Percentiles rank a stretch among this genome's conserved stretches.
These are phyloP conservation scores for Bolborhynchus lineola DNA, from an alignment of 2,113 vertebrate genomes.

Conservation along the genomic window DNA sequence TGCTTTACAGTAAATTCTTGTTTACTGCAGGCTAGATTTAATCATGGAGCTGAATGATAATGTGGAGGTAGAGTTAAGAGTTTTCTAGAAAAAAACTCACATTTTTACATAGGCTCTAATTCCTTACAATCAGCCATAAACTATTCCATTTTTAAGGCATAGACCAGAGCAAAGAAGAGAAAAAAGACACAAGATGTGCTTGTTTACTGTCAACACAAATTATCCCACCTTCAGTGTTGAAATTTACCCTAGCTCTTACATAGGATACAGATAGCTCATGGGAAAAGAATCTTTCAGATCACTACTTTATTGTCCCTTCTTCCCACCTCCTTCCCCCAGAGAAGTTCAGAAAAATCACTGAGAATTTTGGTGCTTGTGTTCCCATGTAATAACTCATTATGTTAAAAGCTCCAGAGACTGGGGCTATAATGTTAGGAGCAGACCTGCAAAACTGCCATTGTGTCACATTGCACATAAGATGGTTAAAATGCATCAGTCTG, in stretches of 20 bases:
- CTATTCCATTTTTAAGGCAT: background rate
- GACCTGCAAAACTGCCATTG: background rate
- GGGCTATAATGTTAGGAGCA: background rate
- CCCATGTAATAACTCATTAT: background rate
- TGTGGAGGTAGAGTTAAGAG: background rate
- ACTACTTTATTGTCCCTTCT: background rate
- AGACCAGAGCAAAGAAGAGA: background rate
- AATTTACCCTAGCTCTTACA: background rate
- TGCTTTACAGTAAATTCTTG: background rate
- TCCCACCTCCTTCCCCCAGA: rapidly evolving
- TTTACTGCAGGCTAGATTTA: background rate
- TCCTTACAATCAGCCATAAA: background rate
- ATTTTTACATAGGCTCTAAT: background rate
- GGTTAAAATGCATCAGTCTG: background rate
- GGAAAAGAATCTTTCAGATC: background rate
- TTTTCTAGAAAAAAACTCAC: background rate
- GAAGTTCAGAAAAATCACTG: background rate
- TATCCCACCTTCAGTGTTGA: background rate
- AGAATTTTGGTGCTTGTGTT: background rate
- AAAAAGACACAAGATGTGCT: background rate
- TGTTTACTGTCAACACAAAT: background rate
- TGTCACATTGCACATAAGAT: background rate
- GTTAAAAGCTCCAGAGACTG: background rate
- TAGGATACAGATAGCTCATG: background rate
- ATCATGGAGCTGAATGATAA: background rate